phyloP scores from a whole-genome alignment of 2,113 vertebrate species.

The Coregonus clupeaformis region DNA sequence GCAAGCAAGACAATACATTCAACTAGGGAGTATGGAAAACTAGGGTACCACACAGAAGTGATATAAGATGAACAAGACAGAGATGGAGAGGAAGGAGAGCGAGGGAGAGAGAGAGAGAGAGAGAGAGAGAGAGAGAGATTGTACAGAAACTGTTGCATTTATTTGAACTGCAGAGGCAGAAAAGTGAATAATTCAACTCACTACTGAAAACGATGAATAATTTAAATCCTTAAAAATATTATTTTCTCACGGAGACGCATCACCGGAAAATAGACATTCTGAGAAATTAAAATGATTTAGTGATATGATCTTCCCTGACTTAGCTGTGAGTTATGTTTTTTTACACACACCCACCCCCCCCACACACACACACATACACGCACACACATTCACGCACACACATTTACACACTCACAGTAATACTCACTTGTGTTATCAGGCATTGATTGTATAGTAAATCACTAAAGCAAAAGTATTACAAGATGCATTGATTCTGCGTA shows the following conservation, averaged over 20 bases:
- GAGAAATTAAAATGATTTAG: conserved; percentile 61
- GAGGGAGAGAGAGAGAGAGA: conserved; percentile 25
- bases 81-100: conserved; percentile 11
- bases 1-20: conserved; percentile 47
- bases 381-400: conserved; percentile 31
- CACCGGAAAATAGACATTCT: conserved; percentile 64
- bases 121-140: too few relatives aligned
- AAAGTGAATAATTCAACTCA: conserved; percentile 73
- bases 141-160: conserved; percentile 69
- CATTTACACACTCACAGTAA: conserved; percentile 20
- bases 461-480: conserved; percentile 35
- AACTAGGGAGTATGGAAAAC: conserved; percentile 32
- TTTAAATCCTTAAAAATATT: conserved; percentile 71
- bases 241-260: conserved; percentile 44
- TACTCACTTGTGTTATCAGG: conserved; percentile 25
- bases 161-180: conserved; percentile 60
- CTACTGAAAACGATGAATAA: conserved; percentile 71
- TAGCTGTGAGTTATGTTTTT: conserved; percentile 11
- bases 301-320: conserved; percentile 33
- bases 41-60: conserved; percentile 28
- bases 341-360: conserved; percentile 5
- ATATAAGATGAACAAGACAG: conserved; percentile 17
- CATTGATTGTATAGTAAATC: conserved; percentile 66
- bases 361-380: conserved; percentile 28
- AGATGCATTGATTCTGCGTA: conserved; percentile 21